A percentile compares a stretch with the other conserved stretches of the same genome.
These are phyloP conservation scores for Lasioglossum villosulum DNA, from an alignment of 2,888 invertebrate genomes.

Conservation along the genomic window DNA sequence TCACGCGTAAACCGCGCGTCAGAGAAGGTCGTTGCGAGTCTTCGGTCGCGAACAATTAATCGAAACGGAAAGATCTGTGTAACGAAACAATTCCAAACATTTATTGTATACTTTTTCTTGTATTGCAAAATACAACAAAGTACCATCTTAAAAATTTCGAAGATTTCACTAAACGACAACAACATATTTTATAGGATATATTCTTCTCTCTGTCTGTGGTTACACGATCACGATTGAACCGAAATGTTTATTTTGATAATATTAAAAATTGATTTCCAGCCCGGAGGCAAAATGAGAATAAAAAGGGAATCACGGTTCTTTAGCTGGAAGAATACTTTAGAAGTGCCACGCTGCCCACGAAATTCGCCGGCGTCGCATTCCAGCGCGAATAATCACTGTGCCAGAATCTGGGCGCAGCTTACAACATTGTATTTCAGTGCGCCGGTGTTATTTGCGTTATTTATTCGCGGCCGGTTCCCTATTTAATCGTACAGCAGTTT, in stretches of 20 bases:
- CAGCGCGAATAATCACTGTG: slow-evolving; percentile 14
- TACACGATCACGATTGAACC: too few relatives aligned
- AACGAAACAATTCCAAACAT: too few relatives aligned
- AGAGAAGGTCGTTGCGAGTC: too few relatives aligned
- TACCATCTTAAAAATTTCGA: too few relatives aligned
- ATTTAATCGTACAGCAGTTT: slow-evolving; percentile 53
- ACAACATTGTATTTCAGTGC: slow-evolving; percentile 43
- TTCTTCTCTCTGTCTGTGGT: neutral
- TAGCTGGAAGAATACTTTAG: neutral
- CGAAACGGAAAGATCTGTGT: too few relatives aligned
- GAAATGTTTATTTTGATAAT: neutral
- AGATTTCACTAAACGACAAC: too few relatives aligned
- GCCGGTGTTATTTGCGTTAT: slow-evolving; percentile 50
- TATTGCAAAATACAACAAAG: too few relatives aligned
- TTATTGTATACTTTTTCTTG: too few relatives aligned
- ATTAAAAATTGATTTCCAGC: neutral
- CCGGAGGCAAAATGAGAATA: neutral
- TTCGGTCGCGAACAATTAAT: too few relatives aligned
- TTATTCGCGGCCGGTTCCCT: slow-evolving; percentile 46
- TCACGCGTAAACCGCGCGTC: too few relatives aligned
- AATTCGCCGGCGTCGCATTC: slow-evolving; percentile 14
- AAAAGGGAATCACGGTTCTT: neutral
- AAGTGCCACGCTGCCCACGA: neutral
- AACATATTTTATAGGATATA: neutral
- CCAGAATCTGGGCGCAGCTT: slow-evolving; percentile 18